These are phyloP conservation scores for Heterodera filipjevi DNA, from an alignment of 2,888 invertebrate genomes.

Conservation along the genomic window DNA sequence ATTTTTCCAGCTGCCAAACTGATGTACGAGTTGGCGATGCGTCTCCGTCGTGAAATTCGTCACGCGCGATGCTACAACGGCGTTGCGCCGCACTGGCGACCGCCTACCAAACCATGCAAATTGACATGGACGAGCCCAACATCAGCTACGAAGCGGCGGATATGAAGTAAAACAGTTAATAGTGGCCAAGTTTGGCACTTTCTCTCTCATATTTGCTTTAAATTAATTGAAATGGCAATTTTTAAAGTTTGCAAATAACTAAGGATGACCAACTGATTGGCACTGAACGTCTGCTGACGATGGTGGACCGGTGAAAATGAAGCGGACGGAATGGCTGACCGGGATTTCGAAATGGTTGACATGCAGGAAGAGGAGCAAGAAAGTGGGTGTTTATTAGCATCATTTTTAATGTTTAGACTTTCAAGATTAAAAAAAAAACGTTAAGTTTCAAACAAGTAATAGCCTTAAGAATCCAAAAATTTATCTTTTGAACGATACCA, in stretches of 20 bases:
- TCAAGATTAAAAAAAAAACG: too few species aligned
- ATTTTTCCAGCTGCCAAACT: conserved; percentile 50
- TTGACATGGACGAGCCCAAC: conserved; percentile 22
- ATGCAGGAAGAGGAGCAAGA: neutral
- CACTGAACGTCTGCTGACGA: neutral
- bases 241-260: neutral
- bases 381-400: too few species aligned
- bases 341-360: neutral
- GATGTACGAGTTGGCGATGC: conserved; percentile 49
- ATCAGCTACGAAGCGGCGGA: neutral
- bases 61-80: conserved; percentile 47
- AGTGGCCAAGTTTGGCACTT: neutral
- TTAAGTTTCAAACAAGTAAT: too few species aligned
- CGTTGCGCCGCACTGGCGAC: conserved; percentile 48
- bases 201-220: neutral
- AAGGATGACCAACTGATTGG: neutral
- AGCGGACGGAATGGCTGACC: neutral
- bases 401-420: too few species aligned
- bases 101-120: conserved; percentile 45
- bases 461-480: too few species aligned
- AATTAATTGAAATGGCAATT: neutral
- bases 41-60: conserved; percentile 43
- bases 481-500: too few species aligned
- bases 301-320: neutral
- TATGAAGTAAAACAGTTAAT: neutral